Evolutionary conservation across 2,797 vertebrate genomes (phyloP), one percentile per base, ranked within the genome.

Genomic region (Smutsia gigantea): DNA sequence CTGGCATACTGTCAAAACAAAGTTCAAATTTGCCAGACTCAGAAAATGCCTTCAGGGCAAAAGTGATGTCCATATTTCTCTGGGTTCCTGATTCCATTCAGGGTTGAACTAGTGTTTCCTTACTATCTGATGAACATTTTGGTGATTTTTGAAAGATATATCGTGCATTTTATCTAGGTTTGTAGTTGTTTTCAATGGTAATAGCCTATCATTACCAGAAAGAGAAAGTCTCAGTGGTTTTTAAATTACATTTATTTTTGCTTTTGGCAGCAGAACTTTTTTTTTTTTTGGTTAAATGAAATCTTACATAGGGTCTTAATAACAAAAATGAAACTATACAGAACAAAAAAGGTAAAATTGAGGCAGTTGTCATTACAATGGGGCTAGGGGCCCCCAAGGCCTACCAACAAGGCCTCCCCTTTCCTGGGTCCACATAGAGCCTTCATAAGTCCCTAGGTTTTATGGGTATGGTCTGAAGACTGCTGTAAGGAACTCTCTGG

Each of bases 11-110:
- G 29, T 95, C 82, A 78, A 96, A 95, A 90, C 46, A 78, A 97
- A 96, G 78, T 78, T 96, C 37, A 84, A 59, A 81, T 94, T 96
- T 97, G 17, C 69, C 66, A 63, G 37, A 79, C 31, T 93, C 69
- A 68, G 81, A 96, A 97, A 90, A 94, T 97, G 27, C 75, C 53
- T 94, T 94, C 12, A 42, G 78, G 90, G 59, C 27, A 87, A 90
- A 92, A 87, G 27, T 71, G 77, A 89, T 95, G 87, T 89, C 69
- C 11, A 31, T 90, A 18, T 29, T 71, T 90, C 29, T 49, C 59
- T 64, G 49, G 53, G 61, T 89, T 90, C n/a, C 37, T 77, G 14
- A 91, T 93, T 87, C 61, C 49, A 37, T 94, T 92, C 55, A 63
- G 10, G 61, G 37, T 69, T 92, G 29, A 82, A 46, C 11, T 81